Percentiles rank a stretch among this genome's conserved stretches.
Evolutionary conservation across 2,888 invertebrate species (phyloP).

Genomic region (Troides oblongomaculatus): DNA sequence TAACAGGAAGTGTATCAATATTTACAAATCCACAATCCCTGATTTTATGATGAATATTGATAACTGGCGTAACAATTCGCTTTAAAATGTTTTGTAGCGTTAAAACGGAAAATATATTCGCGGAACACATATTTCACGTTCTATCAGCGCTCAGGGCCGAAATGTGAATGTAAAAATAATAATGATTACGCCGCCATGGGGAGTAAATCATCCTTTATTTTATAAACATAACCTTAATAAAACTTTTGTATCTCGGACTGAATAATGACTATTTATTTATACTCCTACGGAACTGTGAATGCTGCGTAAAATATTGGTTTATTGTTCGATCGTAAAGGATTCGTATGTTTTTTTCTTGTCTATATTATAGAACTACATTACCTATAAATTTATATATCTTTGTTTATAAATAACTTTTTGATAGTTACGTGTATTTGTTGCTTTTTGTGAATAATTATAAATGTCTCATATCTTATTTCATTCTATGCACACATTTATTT

Average conservation of each 20-base stretch:
- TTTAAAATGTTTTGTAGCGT: conserved; percentile 22
- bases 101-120: conserved; percentile 29
- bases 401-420: no score
- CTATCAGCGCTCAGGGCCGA: conserved; percentile 33
- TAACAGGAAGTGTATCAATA: conserved; percentile 23
- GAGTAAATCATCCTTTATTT: conserved; percentile 40
- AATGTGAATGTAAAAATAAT: conserved; percentile 27
- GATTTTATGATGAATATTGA: conserved; percentile 18
- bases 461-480: background rate
- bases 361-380: background rate
- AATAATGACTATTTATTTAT: conserved; percentile 34
- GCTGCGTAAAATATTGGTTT: conserved; percentile 9
- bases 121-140: conserved; percentile 38
- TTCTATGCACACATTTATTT: background rate
- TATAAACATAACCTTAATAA: conserved; percentile 38
- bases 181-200: conserved; percentile 33
- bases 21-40: conserved; percentile 23
- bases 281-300: conserved; percentile 15
- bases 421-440: background rate
- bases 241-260: conserved; percentile 34
- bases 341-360: background rate
- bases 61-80: conserved; percentile 22
- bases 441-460: background rate
- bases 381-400: background rate
- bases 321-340: background rate